A percentile compares a stretch with the other conserved stretches of the same genome.
Conservation (phyloP, 1,140 invertebrate species). For the Drosophila ogumai region DNA sequence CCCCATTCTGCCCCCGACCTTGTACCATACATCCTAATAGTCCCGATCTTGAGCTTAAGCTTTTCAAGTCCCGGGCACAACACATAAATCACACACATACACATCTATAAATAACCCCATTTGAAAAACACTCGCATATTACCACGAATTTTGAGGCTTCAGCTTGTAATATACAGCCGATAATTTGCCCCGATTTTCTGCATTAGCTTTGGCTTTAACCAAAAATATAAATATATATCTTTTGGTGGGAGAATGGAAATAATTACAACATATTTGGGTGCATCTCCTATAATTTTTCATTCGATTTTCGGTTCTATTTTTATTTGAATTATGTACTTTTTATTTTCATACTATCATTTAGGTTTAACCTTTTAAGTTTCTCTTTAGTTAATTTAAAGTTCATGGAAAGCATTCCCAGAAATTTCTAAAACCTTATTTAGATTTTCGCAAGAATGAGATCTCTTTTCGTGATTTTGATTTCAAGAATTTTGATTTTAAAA, state of each 20-base stretch:
- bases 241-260: conserved; percentile 80
- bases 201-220: conserved; percentile 65
- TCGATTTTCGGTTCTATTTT: conserved; percentile 72
- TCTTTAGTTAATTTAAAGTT: conserved; percentile 25
- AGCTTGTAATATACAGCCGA: conserved; percentile 76
- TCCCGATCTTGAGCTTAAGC: conserved; percentile 12
- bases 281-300: conserved; percentile 84
- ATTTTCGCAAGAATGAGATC: conserved; percentile 15
- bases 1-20: conserved; percentile 17
- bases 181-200: conserved; percentile 60
- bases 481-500: conserved; percentile 46
- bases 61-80: conserved; percentile 23
- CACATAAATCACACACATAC: conserved; percentile 12
- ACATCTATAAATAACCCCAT: conserved; percentile 64
- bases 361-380: conserved; percentile 38
- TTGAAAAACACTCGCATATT: conserved; percentile 16
- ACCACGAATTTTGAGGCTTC: conserved; percentile 47
- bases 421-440: conserved; percentile 29
- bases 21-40: conserved; percentile 46
- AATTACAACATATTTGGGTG: conserved; percentile 85
- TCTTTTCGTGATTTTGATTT: conserved; percentile 11
- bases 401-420: conserved; percentile 20
- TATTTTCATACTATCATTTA: conserved; percentile 49
- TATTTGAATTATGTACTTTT: conserved; percentile 70
- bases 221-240: conserved; percentile 17